These are phyloP conservation scores for Petroica traversi DNA, from an alignment of 2,113 vertebrate species.

Conservation along the genomic window DNA sequence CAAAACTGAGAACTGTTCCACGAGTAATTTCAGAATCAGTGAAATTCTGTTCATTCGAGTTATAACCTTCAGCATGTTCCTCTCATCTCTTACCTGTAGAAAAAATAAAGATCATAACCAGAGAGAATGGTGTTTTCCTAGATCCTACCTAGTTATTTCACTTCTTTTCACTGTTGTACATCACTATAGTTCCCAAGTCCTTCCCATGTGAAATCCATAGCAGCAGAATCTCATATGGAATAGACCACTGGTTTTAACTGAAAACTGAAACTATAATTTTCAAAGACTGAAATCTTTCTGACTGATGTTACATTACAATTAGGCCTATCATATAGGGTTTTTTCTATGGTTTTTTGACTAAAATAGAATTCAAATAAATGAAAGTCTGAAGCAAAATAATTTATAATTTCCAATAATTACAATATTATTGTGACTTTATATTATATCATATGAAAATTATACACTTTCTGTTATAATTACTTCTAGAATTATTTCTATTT, in stretches of 20 bases:
- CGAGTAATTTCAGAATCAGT: slow-evolving; percentile 87
- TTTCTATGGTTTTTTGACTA: background rate
- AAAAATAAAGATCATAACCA: background rate
- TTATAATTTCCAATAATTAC: background rate
- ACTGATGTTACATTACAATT: background rate
- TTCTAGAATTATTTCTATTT: background rate
- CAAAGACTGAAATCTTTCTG: background rate
- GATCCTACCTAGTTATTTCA: background rate
- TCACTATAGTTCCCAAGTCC: background rate
- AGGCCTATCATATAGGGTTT: background rate
- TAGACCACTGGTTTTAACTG: background rate
- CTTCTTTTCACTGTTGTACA: background rate
- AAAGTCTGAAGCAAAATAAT: background rate
- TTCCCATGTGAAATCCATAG: background rate
- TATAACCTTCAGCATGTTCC: slow-evolving; percentile 95
- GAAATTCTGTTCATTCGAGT: slow-evolving; percentile 88
- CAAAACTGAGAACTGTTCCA: slow-evolving; percentile 90
- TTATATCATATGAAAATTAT: background rate
- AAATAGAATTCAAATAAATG: background rate
- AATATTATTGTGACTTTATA: background rate
- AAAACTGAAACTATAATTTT: background rate
- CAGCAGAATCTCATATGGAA: background rate
- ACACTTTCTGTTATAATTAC: background rate
- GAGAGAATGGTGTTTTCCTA: background rate
- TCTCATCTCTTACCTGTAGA: slow-evolving; percentile 87